Evolutionary conservation across 2,888 invertebrate species (phyloP).

Genomic region (Philonicus albiceps): DNA sequence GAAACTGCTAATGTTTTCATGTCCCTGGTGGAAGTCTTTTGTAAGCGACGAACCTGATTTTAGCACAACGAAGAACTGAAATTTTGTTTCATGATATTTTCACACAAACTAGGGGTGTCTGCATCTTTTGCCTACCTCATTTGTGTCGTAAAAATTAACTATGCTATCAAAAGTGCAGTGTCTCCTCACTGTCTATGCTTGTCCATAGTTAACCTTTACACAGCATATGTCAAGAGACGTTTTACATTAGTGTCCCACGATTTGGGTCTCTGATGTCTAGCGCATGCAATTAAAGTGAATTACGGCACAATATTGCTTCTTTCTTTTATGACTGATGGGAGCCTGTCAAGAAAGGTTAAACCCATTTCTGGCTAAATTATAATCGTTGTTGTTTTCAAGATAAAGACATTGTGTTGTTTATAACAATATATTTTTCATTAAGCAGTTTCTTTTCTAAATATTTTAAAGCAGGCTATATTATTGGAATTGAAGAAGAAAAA

Average conservation of each 20-base stretch:
- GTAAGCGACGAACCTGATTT: background rate
- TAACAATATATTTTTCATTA: background rate
- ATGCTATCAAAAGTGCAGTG: conserved; percentile 27
- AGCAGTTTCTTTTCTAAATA: background rate
- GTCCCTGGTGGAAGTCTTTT: conserved; percentile 19
- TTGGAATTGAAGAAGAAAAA: too few species aligned
- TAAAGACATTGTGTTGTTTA: background rate
- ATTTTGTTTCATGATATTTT: background rate
- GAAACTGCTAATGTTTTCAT: background rate
- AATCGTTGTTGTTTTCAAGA: background rate
- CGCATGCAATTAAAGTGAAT: conserved; percentile 9
- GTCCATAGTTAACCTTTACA: background rate
- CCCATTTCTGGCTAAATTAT: background rate
- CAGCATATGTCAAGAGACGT: conserved; percentile 1
- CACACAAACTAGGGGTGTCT: background rate
- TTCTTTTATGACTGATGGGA: background rate
- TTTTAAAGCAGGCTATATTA: background rate
- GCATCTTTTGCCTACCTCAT: background rate
- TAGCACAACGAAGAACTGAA: background rate
- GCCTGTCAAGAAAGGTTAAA: conserved; percentile 18
- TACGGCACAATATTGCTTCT: conserved; percentile 8
- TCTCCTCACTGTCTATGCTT: conserved; percentile 1
- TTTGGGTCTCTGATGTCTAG: conserved; percentile 24
- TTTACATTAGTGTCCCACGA: conserved; percentile 13
- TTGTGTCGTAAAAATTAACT: conserved; percentile 13